These are phyloP conservation scores for Hystrix cristata DNA, from an alignment of 2,113 vertebrate genomes.

Conservation along the genomic window DNA sequence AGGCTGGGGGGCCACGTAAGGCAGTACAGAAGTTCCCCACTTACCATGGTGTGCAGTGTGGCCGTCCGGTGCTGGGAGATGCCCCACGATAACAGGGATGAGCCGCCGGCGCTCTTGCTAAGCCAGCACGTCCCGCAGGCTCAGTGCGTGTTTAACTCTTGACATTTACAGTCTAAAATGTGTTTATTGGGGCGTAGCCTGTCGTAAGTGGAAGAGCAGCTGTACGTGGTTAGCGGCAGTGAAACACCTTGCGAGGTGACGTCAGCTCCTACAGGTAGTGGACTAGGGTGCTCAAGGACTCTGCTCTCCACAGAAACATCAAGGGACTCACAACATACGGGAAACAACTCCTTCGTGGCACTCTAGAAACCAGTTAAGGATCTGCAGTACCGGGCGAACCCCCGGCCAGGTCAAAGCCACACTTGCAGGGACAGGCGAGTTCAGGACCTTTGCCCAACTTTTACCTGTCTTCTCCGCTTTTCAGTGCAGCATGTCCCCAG, in stretches of 20 bases:
- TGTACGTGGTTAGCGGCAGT: neutral
- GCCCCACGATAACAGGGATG: neutral
- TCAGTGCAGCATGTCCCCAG: neutral
- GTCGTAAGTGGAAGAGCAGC: neutral
- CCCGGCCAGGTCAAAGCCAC: neutral
- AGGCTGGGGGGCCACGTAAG: neutral
- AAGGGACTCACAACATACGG: too few species aligned
- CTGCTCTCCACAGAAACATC: neutral
- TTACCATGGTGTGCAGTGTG: neutral
- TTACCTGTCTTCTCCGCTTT: too few species aligned
- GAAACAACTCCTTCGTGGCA: neutral
- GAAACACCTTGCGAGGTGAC: fast-evolving
- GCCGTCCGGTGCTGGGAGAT: too few species aligned
- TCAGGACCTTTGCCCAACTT: neutral
- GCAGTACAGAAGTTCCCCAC: neutral
- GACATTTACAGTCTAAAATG: neutral
- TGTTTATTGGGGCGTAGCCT: neutral
- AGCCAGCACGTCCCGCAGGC: too few species aligned
- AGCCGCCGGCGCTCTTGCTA: neutral
- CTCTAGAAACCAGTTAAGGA: neutral
- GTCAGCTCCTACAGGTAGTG: neutral
- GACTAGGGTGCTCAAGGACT: neutral
- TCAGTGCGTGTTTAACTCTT: neutral
- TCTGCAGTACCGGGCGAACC: neutral
- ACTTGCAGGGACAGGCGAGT: neutral